Percentiles rank a stretch among this genome's conserved stretches.
Conservation (phyloP, 2,888 invertebrate genomes). For the Tanytarsus gracilentus region DNA sequence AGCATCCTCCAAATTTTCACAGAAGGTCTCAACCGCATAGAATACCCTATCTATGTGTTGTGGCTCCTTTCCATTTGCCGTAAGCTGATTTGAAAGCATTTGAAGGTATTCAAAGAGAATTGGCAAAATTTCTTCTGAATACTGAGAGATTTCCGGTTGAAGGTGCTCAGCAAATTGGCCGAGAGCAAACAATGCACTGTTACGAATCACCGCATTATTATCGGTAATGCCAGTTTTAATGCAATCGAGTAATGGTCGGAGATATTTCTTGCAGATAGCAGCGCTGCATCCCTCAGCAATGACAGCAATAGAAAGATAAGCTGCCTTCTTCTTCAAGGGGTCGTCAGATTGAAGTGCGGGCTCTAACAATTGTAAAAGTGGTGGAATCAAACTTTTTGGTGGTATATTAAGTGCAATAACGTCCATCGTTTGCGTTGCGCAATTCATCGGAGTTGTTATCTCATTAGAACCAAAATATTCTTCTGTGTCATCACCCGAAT, state of each 20-base stretch:
- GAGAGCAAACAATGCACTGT: constrained; percentile 67
- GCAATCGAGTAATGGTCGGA: constrained; percentile 58
- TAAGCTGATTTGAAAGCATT: constrained; percentile 49
- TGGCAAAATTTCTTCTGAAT: constrained; percentile 60
- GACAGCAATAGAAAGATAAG: constrained; percentile 63
- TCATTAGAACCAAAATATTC: constrained; percentile 58
- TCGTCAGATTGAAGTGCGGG: constrained; percentile 51
- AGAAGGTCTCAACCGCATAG: constrained; percentile 70
- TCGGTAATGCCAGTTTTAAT: constrained; percentile 62
- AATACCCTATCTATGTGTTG: constrained; percentile 63
- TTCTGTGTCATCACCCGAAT: constrained; percentile 55
- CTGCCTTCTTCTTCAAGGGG: constrained; percentile 57
- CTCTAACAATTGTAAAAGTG: constrained; percentile 56
- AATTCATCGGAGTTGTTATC: constrained; percentile 53
- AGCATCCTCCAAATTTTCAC: constrained; percentile 65
- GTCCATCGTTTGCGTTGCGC: constrained; percentile 66
- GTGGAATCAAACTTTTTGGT: constrained; percentile 65
- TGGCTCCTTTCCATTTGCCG: constrained; percentile 50
- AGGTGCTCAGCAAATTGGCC: constrained; percentile 74
- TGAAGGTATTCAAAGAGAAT: constrained; percentile 60
- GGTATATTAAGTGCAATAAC: constrained; percentile 63
- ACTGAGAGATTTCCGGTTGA: constrained; percentile 69
- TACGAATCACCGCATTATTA: constrained; percentile 54
- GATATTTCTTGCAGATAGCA: constrained; percentile 59
- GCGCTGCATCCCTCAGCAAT: constrained; percentile 72